Evolutionary conservation across 2,113 vertebrate species (phyloP).

Genomic region (Dromaius novaehollandiae): DNA sequence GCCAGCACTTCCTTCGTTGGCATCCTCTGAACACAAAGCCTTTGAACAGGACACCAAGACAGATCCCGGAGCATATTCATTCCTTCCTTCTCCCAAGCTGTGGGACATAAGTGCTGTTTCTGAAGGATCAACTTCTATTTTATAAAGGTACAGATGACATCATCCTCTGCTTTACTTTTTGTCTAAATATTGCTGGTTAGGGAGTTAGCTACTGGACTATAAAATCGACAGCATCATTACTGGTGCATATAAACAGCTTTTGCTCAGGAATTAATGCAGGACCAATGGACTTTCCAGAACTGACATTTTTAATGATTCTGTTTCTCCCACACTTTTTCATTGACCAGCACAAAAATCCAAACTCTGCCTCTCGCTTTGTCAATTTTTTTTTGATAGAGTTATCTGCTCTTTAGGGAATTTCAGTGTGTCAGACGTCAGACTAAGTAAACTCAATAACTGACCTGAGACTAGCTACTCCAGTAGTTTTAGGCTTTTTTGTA

Average conservation of each 20-base stretch:
- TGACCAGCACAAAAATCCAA: conserved; percentile 26
- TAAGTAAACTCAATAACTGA: background rate
- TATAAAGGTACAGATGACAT: background rate
- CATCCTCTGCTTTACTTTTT: background rate
- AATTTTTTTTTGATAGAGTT: background rate
- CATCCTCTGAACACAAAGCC: background rate
- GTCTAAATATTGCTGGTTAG: background rate
- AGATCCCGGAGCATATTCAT: background rate
- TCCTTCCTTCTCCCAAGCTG: background rate
- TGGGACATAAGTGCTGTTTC: rapidly evolving
- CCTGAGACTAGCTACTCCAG: background rate
- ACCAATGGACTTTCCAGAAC: conserved; percentile 42
- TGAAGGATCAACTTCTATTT: background rate
- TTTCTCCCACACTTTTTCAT: background rate
- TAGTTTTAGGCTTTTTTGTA: background rate
- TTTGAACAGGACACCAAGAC: background rate
- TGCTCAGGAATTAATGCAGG: conserved; percentile 8
- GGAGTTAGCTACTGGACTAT: background rate
- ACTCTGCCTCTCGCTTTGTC: background rate
- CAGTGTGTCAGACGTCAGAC: background rate
- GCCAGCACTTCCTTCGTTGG: background rate
- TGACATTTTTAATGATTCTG: conserved; percentile 32
- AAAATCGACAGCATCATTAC: conserved; percentile 15
- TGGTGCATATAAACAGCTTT: background rate
- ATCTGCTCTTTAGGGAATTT: background rate